Percentiles rank a stretch among this genome's conserved stretches.
Conservation (phyloP, 92 coral and sea anemone species). For the Palythoa grandis region DNA sequence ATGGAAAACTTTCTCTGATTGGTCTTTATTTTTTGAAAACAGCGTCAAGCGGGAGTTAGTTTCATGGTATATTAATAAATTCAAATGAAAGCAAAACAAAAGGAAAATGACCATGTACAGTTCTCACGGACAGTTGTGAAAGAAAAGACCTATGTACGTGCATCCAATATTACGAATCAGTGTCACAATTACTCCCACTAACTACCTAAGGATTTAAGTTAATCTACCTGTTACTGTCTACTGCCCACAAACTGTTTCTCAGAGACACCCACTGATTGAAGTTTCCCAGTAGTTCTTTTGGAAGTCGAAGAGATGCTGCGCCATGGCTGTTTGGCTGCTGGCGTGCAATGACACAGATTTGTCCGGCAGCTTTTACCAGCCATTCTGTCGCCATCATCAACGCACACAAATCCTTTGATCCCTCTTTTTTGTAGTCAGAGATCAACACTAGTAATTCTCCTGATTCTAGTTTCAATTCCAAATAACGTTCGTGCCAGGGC, state of each 20-base stretch:
- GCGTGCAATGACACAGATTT: constrained; percentile 60
- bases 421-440: constrained; percentile 49
- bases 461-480: constrained; percentile 63
- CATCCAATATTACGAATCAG: no score
- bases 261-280: constrained; percentile 77
- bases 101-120: no score
- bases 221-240: constrained; percentile 10
- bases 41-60: no score
- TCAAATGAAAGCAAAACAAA: no score
- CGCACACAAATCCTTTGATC: constrained; percentile 59
- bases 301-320: constrained; percentile 58
- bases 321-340: constrained; percentile 41
- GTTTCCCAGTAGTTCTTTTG: constrained; percentile 69
- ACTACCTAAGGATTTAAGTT: background rate
- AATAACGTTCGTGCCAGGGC: constrained; percentile 69
- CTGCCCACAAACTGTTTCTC: constrained; percentile 72
- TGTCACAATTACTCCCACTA: background rate
- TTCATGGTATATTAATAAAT: no score
- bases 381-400: constrained; percentile 82
- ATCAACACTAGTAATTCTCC: constrained; percentile 58
- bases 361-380: constrained; percentile 79
- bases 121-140: no score
- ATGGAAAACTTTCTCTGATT: no score
- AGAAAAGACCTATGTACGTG: no score
- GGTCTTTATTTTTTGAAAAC: no score